Evolutionary conservation across 2,797 vertebrate species (phyloP).

Genomic region (Cyprinodon diabolis): DNA sequence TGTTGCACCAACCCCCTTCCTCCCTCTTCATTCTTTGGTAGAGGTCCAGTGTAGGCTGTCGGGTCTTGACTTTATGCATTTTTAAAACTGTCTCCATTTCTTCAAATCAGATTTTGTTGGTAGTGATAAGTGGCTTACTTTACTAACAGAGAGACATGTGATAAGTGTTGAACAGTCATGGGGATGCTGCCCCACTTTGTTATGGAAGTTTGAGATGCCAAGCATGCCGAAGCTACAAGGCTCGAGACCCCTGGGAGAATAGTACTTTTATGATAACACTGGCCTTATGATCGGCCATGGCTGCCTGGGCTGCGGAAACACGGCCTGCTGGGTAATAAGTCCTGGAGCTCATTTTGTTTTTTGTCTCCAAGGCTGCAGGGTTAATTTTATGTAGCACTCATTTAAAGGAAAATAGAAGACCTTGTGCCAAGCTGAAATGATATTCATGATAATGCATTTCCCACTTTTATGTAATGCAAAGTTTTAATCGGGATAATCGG

Average conservation of each 20-base stretch:
- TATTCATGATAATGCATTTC: slow-evolving; percentile 30
- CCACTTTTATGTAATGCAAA: not conserved
- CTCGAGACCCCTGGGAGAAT: slow-evolving; percentile 67
- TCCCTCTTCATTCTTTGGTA: not conserved
- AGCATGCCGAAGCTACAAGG: slow-evolving; percentile 50
- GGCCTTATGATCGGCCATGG: slow-evolving; percentile 46
- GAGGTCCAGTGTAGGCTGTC: slow-evolving; percentile 37
- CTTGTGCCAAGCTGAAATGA: slow-evolving; percentile 22
- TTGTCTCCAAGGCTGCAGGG: slow-evolving; percentile 34
- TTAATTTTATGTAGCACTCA: slow-evolving; percentile 54
- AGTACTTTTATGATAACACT: slow-evolving; percentile 53
- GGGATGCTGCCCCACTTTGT: slow-evolving; percentile 58
- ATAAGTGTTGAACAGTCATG: slow-evolving; percentile 48
- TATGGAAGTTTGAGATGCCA: slow-evolving; percentile 68
- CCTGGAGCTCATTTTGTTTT: slow-evolving; percentile 43
- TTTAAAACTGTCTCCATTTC: slow-evolving; percentile 4
- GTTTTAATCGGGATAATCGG: no score
- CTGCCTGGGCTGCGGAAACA: slow-evolving; percentile 37
- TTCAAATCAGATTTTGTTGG: slow-evolving; percentile 36
- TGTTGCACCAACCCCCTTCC: slow-evolving; percentile 12
- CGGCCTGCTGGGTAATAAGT: slow-evolving; percentile 46
- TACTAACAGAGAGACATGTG: slow-evolving; percentile 52
- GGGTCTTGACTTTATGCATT: slow-evolving; percentile 3
- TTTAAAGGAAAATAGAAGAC: slow-evolving; percentile 36
- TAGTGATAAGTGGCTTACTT: slow-evolving; percentile 26